phyloP scores from a whole-genome alignment of 2,888 invertebrate genomes.

The Sarcophaga variegata region DNA sequence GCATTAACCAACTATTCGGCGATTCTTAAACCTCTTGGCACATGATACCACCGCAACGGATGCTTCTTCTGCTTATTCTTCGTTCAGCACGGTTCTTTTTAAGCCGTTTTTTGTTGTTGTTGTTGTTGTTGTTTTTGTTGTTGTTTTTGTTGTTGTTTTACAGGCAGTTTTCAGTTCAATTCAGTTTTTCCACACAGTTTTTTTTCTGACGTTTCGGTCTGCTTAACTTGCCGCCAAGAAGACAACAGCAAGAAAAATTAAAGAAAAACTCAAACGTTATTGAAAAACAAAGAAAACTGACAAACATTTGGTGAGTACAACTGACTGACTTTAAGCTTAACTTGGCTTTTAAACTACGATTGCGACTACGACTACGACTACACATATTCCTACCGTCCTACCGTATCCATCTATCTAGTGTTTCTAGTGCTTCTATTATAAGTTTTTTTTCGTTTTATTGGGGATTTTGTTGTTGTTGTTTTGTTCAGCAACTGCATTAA shows the following conservation, averaged over 20 bases:
- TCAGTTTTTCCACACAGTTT: not conserved
- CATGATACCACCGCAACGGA: slow-evolving; percentile 13
- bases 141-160: not conserved
- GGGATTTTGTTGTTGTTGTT: not conserved
- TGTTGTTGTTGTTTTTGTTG: not conserved
- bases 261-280: slow-evolving; percentile 6
- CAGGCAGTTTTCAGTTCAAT: slow-evolving; percentile 8
- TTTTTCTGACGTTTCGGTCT: slow-evolving; percentile 75
- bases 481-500: slow-evolving; percentile 70
- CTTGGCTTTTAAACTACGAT: slow-evolving; percentile 9
- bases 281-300: slow-evolving; percentile 11
- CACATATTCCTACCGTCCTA: too few relatives aligned
- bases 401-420: too few relatives aligned
- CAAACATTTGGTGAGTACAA: slow-evolving; percentile 5
- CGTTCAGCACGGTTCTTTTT: too few relatives aligned
- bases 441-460: slow-evolving; percentile 18
- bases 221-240: slow-evolving; percentile 74
- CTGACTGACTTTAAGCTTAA: slow-evolving; percentile 26
- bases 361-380: too few relatives aligned
- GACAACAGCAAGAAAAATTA: slow-evolving; percentile 58
- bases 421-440: not conserved
- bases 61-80: slow-evolving; percentile 24
- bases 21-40: slow-evolving; percentile 36
- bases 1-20: slow-evolving; percentile 16
- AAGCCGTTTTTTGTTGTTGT: too few relatives aligned